Conservation (phyloP, 2,888 invertebrate genomes). For the Ichneumon xanthorius region DNA sequence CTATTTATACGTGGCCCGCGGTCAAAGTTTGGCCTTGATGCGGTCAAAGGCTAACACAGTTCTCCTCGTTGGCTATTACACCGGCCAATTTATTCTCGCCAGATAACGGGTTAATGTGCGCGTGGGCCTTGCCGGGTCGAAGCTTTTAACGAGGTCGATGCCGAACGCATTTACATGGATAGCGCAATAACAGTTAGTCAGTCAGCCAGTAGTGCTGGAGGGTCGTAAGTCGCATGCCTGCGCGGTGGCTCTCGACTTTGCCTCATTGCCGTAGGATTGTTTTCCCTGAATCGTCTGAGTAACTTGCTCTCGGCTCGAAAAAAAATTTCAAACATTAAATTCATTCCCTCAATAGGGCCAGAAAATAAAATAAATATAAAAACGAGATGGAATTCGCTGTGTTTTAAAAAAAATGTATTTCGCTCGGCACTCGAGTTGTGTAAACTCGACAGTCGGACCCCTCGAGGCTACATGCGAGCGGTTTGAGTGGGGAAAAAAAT, state of each 20-base stretch:
- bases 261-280: background rate
- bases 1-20: conserved; percentile 11
- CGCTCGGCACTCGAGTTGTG: too few relatives aligned
- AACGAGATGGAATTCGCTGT: too few relatives aligned
- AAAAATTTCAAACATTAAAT: background rate
- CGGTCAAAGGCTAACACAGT: conserved; percentile 14
- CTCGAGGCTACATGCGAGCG: too few relatives aligned
- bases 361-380: background rate
- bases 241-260: background rate
- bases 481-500: background rate
- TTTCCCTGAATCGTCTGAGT: background rate
- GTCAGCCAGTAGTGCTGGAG: background rate
- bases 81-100: conserved; percentile 32
- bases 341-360: background rate
- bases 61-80: background rate
- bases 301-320: background rate
- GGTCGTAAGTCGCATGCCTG: conserved; percentile 28
- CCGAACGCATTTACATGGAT: conserved; percentile 41
- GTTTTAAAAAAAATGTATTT: too few relatives aligned
- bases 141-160: conserved; percentile 55
- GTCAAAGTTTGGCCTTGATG: conserved; percentile 20
- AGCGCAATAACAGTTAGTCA: conserved; percentile 46
- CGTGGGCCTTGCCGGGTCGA: conserved; percentile 20
- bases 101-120: conserved; percentile 29
- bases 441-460: too few relatives aligned